These are phyloP conservation scores for Lagria hirta DNA, from an alignment of 2,888 invertebrate species.

Conservation along the genomic window DNA sequence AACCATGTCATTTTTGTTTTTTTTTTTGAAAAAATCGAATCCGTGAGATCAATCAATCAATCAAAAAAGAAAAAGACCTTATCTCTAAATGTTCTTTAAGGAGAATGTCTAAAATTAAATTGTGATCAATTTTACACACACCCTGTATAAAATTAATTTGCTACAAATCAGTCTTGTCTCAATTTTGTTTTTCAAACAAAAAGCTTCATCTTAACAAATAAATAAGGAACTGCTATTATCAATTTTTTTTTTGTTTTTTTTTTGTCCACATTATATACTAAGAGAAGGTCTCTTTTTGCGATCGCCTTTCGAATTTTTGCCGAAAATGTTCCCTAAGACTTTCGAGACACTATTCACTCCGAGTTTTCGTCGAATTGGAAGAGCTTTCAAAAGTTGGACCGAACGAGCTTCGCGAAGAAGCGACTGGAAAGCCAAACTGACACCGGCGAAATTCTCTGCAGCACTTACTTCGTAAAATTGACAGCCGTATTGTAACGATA, in stretches of 20 bases:
- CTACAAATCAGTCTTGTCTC: constrained; percentile 9
- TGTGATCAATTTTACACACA: no score
- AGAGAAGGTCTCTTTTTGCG: constrained; percentile 76
- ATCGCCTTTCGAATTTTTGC: constrained; percentile 75
- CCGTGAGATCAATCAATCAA: no score
- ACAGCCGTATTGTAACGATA: constrained; percentile 75
- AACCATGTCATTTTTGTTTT: no score
- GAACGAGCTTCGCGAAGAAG: constrained; percentile 74
- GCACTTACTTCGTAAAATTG: constrained; percentile 86
- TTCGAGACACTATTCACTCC: constrained; percentile 78
- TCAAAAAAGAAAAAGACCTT: no score
- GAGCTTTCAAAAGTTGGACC: constrained; percentile 67
- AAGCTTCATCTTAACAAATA: constrained; percentile 31
- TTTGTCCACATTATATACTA: constrained; percentile 63
- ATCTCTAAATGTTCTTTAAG: no score
- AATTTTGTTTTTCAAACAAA: not conserved
- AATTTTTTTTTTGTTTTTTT: constrained; percentile 7
- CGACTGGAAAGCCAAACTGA: constrained; percentile 78
- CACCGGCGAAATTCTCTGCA: constrained; percentile 79
- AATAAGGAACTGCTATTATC: constrained; percentile 40
- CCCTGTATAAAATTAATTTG: no score
- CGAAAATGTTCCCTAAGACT: constrained; percentile 78
- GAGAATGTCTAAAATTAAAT: no score
- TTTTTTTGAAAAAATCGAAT: no score
- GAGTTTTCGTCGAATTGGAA: constrained; percentile 71